Base-by-base conservation (phyloP, 2,888 invertebrate genomes). In the Nemoura dubitans region DNA sequence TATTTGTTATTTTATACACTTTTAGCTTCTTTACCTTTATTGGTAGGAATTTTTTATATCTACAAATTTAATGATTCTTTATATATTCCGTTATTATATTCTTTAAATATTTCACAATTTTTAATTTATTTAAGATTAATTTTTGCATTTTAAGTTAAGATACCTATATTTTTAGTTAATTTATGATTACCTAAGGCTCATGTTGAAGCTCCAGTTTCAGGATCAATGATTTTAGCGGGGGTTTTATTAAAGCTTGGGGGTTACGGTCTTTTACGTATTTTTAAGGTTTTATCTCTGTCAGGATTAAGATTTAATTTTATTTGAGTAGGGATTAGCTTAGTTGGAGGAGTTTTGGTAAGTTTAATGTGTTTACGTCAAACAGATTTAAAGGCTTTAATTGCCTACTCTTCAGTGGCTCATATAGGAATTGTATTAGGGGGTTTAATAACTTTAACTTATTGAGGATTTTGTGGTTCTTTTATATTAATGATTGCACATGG, bases 1-100 rank as follows among this genome's bases (percentile, higher is more conserved):
- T 95, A 95, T 93, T 92, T 95, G 95, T 93, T 95, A 95, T 95
- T 95, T 93, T 95, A 95, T 93, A 95, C 95, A 87, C 92, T 95
- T 91, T 92, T 94, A 91, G 94, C 93, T 90, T 95, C 95, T 89
- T 92, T 95, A 88, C 95, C 95, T 88, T 93, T 95, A 91, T 92
- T 94, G 90, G 89, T 93, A 89, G 92, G 92, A 85, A 93, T 94
- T 91, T 93, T 94, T 92, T 93, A 91, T 92, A 91, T 92, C 89
- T 92, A 91, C 91, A 89, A 89, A 88, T 87, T 88, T 30, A 21
- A 91, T 88, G 91, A 92, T 90, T 92, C 91, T 89, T 91, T 94
- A 91, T 92, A 92, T 91, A 92, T 93, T 91, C 93, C 92, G 92
- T 91, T 93, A 92, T 91, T 92, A 91, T 91, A 91, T 89, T 92